phyloP scores from a whole-genome alignment of 2,113 vertebrate genomes.

The Atrichornis clamosus region DNA sequence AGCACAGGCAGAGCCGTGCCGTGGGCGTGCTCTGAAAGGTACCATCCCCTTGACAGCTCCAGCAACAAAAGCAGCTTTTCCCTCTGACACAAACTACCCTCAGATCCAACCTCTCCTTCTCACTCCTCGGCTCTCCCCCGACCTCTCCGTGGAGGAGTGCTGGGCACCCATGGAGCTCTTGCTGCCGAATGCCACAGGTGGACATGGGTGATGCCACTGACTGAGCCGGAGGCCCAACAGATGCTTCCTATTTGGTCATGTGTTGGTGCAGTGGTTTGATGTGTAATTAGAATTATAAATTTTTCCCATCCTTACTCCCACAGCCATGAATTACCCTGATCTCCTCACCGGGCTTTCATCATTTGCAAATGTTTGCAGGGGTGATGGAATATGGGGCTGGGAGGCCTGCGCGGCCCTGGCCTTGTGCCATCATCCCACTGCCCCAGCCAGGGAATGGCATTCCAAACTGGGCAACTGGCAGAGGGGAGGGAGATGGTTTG shows the following conservation, averaged over 20 bases:
- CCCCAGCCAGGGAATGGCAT: accelerated
- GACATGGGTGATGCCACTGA: accelerated
- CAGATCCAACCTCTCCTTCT: neutral
- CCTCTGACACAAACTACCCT: neutral
- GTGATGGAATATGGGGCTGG: neutral
- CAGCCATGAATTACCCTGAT: neutral
- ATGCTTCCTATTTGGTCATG: neutral
- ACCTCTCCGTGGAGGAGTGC: neutral
- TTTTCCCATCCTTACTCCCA: neutral
- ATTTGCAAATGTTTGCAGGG: neutral
- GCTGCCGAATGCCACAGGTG: neutral
- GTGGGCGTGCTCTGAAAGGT: neutral
- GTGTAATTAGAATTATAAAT: neutral
- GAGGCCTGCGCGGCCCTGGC: neutral
- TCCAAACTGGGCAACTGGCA: neutral
- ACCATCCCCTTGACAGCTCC: neutral
- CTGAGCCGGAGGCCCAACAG: accelerated
- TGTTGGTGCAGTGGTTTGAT: neutral
- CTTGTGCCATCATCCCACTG: accelerated
- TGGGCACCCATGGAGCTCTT: neutral
- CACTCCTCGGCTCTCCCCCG: accelerated
- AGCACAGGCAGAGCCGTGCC: neutral
- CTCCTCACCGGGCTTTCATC: neutral
- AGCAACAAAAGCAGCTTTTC: neutral
- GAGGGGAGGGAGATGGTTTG: neutral